These are phyloP conservation scores for Drusus annulatus DNA, from an alignment of 1,140 invertebrate species.

Conservation along the genomic window DNA sequence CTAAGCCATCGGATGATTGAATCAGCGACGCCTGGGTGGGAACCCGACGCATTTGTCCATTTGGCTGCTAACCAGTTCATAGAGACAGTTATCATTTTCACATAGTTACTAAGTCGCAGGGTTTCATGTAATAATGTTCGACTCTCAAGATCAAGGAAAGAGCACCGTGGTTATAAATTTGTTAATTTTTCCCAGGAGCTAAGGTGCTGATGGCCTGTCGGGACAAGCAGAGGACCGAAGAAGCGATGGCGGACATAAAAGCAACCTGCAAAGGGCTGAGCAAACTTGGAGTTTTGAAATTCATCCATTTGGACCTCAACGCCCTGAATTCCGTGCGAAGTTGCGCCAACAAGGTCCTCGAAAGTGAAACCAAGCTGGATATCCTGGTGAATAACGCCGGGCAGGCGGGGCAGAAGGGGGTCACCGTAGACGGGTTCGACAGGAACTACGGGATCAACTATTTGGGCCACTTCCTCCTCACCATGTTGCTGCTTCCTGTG, in stretches of 20 bases:
- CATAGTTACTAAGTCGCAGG: no score
- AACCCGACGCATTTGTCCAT: no score
- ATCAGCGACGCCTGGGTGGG: no score
- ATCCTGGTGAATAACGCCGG: conserved; percentile 89
- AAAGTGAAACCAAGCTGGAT: conserved; percentile 76
- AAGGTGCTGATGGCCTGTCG: conserved; percentile 81
- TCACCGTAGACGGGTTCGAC: conserved; percentile 87
- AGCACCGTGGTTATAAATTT: no score
- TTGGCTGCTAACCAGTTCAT: no score
- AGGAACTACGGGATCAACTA: conserved; percentile 72
- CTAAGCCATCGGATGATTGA: no score
- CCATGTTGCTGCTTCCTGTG: conserved; percentile 80
- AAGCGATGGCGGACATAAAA: conserved; percentile 65
- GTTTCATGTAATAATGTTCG: no score
- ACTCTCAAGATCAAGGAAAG: no score
- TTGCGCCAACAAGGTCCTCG: conserved; percentile 64
- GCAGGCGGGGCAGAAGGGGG: conserved; percentile 78
- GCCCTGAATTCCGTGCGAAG: not conserved
- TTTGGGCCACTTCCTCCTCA: conserved; percentile 89
- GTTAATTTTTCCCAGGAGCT: conserved; percentile 65
- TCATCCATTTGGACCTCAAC: conserved; percentile 75
- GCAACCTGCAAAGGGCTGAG: conserved; percentile 64
- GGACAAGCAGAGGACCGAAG: conserved; percentile 64
- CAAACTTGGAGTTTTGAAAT: conserved; percentile 71
- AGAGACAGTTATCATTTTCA: no score